Base-by-base conservation (phyloP, 2,888 invertebrate genomes). In the Nemotelus pantherinus region DNA sequence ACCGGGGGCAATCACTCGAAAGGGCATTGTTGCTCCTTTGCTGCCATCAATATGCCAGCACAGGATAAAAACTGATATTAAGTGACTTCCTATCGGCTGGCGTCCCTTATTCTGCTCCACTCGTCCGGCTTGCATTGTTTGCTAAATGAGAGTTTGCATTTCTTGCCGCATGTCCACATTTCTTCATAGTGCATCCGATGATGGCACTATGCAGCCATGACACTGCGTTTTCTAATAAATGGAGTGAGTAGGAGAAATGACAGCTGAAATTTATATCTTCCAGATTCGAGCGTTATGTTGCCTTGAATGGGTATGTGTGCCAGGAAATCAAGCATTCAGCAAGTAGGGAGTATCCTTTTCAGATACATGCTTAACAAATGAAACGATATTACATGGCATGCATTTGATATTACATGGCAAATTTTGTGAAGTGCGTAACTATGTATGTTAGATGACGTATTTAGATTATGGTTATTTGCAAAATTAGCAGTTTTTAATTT, bases 161-260 rank as follows among this genome's bases (percentile, higher is more conserved):
- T 70, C 70, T 70, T 70, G 70, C 70, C 70, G 70, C 70, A 70
- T 70, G 53, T 70, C 70, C 70, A 70, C 70, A 47, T 70, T 70
- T 70, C 53, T 53, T 53, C 39, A 47, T 39, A 50, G 70, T 70
- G 70, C 70, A 70, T 70, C 55, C 53, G 53, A 70, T 70, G 70
- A 53, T 70, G 53, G 70, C 53, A 70, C 50, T 70, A 43, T 53
- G 55, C 70, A 70, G 9, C 43, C 53, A 9, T 53, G 53, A 55
- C 55, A n/a, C 48, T 4, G 6, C 48, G 3, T 50, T 68, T 70
- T 47, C 70, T 70, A 53, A 70, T 70, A 39, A 70, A 70, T 43
- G 70, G 53, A 7, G 47, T 43, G 25, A n/a, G n/a, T n/a, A 58
- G 9, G 58, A 9, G 6, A 9, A 50, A 50, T 5, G 65, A 47